Base-by-base conservation (phyloP, 2,797 vertebrate species). In the Lagodon rhomboides region DNA sequence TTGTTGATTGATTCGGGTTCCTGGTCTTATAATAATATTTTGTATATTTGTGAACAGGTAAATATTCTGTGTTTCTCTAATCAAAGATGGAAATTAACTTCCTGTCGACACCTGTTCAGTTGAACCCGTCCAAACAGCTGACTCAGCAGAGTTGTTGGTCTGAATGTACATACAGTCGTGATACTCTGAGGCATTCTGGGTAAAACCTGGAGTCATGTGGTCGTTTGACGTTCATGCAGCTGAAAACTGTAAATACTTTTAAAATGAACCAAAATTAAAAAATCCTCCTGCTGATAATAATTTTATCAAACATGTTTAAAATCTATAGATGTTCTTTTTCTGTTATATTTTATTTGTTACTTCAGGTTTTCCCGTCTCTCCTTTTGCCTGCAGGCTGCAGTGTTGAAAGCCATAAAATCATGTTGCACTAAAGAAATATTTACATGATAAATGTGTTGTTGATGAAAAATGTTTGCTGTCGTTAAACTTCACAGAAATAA, bases 371-470 rank as follows among this genome's bases (percentile, higher is more conserved):
- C 46, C 15, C 8, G 4, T 41, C 44, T 50, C 54, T 66, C 50
- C 18, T 20, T 13, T 30, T 55, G 41, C 0, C 61, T 71, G 23
- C 49, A 74, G 58, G 73, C 64, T 64, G 74, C 16, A 49, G 18
- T 51, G 30, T 49, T 12, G 25, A 55, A 75, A 82, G 66, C 65
- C 73, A 64, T 73, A 16, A 56, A 80, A 41, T 66, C 22, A 12
- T 11, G 9, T 70, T 82, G 80, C 83, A 87, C 77, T 71, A 76
- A 62, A 64, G 18, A 2, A 41, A 6, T 12, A 5, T 65, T 68
- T 43, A 8, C n/a, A 9, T 13, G 20, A 18, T 46, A 3, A 46
- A 3, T 27, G 49, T 51, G 16, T 2, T 50, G 13, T 47, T 51
- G 22, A 34, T 43, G 22, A 56, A 67, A 44, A 53, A 43, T 68